Base-by-base conservation (phyloP, 2,888 invertebrate genomes). In the Emmelina monodactyla region DNA sequence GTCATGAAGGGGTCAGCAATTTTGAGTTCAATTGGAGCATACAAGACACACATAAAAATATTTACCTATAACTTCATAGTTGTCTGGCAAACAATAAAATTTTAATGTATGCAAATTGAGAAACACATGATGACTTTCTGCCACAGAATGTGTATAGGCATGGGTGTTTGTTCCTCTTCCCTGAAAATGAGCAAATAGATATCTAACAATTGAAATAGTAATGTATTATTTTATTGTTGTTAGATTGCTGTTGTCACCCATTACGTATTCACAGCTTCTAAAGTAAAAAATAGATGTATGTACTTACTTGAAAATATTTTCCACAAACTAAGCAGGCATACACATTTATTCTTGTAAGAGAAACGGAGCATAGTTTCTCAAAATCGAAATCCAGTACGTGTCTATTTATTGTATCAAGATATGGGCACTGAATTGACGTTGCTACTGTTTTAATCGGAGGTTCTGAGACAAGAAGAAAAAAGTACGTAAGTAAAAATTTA, bases 291-390 rank as follows among this genome's bases (percentile, higher is more conserved):
- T 85, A 85, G 10, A n/a, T n/a, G n/a, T n/a, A n/a, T n/a, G n/a
- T n/a, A 34, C 40, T 54, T 59, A 80, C 81, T 72, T 81, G 81
- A 59, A 98, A 99, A 63, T 99, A 99, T 73, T 99, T 99, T 13
- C 99, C 99, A 69, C 99, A 99, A 1, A 99, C 95, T 39, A 99
- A 83, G 61, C 99, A 99, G 5, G 99, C 99, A 66, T 99, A 99
- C 19, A 99, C 98, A 82, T 99, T 99, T 50, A 99, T 96, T 55
- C 99, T 88, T 0, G 98, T 98, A 42, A 99, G 68, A 0, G 98
- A 98, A 22, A 99, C 92, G 0, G 98, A 98, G 63, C 99, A 99
- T 14, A 99, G 72, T 66, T 99, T 99, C 71, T 99, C 99, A 79
- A 99, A 99, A 78, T 99, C 99, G 79, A 99, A 99, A 73, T 99